Conservation (phyloP, 2,113 vertebrate species). For the Ancistrus triradiatus region DNA sequence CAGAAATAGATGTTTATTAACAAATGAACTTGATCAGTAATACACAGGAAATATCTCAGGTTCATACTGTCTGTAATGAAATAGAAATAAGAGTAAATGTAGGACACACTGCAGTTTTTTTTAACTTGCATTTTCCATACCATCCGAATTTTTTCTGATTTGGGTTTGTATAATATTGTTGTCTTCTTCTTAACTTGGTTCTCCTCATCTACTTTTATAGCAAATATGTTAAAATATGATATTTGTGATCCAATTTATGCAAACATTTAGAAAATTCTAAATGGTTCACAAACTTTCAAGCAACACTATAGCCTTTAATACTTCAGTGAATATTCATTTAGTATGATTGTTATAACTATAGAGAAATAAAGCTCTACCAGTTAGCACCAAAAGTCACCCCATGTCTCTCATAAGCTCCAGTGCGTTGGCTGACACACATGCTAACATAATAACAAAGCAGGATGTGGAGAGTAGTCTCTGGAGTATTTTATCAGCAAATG, state of each 20-base stretch:
- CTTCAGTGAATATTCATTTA: conserved; percentile 12
- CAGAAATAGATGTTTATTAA: too few relatives aligned
- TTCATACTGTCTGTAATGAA: too few relatives aligned
- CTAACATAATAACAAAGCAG: neutral
- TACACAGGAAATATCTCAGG: too few relatives aligned
- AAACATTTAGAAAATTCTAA: neutral
- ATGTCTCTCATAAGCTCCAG: conserved; percentile 30
- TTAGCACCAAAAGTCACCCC: conserved; percentile 25
- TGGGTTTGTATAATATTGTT: too few relatives aligned
- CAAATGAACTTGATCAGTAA: too few relatives aligned
- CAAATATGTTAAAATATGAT: neutral
- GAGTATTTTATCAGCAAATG: conserved; percentile 28
- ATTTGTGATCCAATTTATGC: too few relatives aligned
- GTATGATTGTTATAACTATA: conserved; percentile 16
- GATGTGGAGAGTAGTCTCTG: conserved; percentile 1
- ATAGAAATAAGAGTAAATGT: too few relatives aligned
- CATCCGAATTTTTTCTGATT: too few relatives aligned
- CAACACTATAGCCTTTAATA: neutral
- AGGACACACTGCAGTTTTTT: too few relatives aligned
- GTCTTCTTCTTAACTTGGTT: too few relatives aligned
- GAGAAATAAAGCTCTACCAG: conserved; percentile 24
- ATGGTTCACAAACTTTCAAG: neutral
- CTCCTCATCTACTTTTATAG: too few relatives aligned
- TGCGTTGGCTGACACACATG: conserved; percentile 16
- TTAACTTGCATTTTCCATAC: too few relatives aligned